Evolutionary conservation across 2,888 invertebrate genomes (phyloP).

Genomic region (Coecobrya sp.): DNA sequence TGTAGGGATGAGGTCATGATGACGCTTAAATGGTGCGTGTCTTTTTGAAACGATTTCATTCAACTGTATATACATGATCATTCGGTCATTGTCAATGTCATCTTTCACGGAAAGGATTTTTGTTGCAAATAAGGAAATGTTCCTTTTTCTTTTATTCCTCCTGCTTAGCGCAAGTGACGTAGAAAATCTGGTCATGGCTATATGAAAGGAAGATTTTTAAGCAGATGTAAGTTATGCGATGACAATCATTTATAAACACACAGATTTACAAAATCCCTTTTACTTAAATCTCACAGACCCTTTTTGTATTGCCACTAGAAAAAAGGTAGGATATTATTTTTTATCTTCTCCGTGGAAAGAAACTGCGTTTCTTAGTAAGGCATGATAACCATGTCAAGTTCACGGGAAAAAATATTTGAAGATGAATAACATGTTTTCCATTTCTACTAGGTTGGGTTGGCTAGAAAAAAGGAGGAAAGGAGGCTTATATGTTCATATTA

Average conservation of each 20-base stretch:
- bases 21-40: not conserved
- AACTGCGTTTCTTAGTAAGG: not conserved
- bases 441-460: not conserved
- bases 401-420: constrained; percentile 15
- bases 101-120: constrained; percentile 45
- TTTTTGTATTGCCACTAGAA: not conserved
- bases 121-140: constrained; percentile 55
- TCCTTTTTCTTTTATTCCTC: not conserved
- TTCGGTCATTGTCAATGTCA: constrained; percentile 74
- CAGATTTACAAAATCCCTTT: not conserved
- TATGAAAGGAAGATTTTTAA: constrained; percentile 25
- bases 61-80: not conserved
- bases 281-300: not conserved
- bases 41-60: constrained; percentile 19
- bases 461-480: not conserved
- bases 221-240: not conserved
- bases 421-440: not conserved
- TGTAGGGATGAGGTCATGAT: constrained; percentile 50
- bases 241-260: not conserved
- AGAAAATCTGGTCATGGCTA: constrained; percentile 71
- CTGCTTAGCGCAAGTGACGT: not conserved
- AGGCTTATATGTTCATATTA: not conserved
- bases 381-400: constrained; percentile 44
- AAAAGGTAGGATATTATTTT: not conserved
- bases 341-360: not conserved